phyloP scores from a whole-genome alignment of 2,888 invertebrate species.

The Melipona beecheii region DNA sequence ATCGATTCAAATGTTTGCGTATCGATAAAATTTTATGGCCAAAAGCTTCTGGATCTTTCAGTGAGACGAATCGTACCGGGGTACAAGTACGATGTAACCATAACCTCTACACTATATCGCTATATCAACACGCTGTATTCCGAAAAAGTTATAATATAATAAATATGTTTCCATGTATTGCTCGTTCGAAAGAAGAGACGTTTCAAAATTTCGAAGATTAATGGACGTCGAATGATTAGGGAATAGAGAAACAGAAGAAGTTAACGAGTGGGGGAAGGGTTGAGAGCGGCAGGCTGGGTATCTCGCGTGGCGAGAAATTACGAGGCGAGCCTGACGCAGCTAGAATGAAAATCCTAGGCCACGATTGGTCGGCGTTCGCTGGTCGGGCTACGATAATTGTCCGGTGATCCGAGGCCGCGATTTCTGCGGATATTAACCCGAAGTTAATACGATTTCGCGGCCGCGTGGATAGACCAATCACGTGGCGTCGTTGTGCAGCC shows the following conservation, averaged over 20 bases:
- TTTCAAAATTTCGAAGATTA: neutral
- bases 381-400: constrained; percentile 71
- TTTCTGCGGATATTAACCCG: constrained; percentile 72
- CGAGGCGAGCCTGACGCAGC: constrained; percentile 25
- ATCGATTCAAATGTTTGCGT: no score
- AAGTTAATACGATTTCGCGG: constrained; percentile 70
- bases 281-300: constrained; percentile 10
- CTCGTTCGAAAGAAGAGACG: neutral
- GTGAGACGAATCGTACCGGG: no score
- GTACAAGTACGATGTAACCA: no score
- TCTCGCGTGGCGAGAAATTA: constrained; percentile 45
- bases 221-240: neutral
- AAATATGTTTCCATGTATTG: no score
- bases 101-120: no score
- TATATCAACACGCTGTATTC: no score
- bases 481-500: constrained; percentile 32
- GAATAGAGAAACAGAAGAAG: neutral
- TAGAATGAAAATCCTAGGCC: constrained; percentile 54
- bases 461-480: constrained; percentile 62
- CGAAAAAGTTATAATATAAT: no score
- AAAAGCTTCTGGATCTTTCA: no score
- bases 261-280: neutral
- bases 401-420: constrained; percentile 72
- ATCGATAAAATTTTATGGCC: no score
- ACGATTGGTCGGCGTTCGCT: constrained; percentile 60